A percentile compares a stretch with the other conserved stretches of the same genome.
Evolutionary conservation across 1,140 invertebrate species (phyloP).

Genomic region (Drosophila simulans): DNA sequence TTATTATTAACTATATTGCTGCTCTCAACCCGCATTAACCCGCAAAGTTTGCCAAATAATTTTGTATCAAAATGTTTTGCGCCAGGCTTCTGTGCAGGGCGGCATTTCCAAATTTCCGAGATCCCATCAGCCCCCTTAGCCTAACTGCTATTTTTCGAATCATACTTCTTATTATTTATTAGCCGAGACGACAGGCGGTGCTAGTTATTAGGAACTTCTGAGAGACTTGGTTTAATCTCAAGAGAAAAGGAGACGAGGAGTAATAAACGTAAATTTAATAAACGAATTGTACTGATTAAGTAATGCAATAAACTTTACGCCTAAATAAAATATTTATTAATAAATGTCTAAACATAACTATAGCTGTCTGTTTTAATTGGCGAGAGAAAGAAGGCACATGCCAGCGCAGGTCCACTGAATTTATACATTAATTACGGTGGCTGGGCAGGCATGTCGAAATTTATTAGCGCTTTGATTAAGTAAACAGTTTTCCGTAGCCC

Average conservation of each 20-base stretch:
- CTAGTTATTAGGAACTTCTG: slow-evolving; percentile 62
- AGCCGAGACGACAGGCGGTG: slow-evolving; percentile 66
- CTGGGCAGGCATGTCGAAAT: slow-evolving; percentile 1
- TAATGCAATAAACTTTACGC: slow-evolving; percentile 75
- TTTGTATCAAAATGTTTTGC: slow-evolving; percentile 81
- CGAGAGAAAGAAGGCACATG: too few species aligned
- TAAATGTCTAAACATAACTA: slow-evolving; percentile 50
- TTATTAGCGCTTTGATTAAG: slow-evolving; percentile 13
- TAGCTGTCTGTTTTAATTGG: neutral
- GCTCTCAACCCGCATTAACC: slow-evolving; percentile 14
- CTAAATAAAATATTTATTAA: slow-evolving; percentile 55
- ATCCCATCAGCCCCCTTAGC: slow-evolving; percentile 13
- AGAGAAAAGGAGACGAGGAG: slow-evolving; percentile 25
- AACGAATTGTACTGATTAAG: slow-evolving; percentile 84
- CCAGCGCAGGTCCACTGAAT: neutral
- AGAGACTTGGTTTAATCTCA: slow-evolving; percentile 32
- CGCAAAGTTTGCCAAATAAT: slow-evolving; percentile 75
- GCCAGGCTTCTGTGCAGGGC: slow-evolving; percentile 58
- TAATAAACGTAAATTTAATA: slow-evolving; percentile 43
- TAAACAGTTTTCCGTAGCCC: neutral
- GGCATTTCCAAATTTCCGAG: slow-evolving; percentile 36
- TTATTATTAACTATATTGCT: slow-evolving; percentile 51
- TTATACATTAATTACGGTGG: neutral
- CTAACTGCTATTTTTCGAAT: slow-evolving; percentile 69
- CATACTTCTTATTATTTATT: slow-evolving; percentile 55